phyloP scores from a whole-genome alignment of 2,113 vertebrate species.

The Gnathonemus echidnorhynchus region DNA sequence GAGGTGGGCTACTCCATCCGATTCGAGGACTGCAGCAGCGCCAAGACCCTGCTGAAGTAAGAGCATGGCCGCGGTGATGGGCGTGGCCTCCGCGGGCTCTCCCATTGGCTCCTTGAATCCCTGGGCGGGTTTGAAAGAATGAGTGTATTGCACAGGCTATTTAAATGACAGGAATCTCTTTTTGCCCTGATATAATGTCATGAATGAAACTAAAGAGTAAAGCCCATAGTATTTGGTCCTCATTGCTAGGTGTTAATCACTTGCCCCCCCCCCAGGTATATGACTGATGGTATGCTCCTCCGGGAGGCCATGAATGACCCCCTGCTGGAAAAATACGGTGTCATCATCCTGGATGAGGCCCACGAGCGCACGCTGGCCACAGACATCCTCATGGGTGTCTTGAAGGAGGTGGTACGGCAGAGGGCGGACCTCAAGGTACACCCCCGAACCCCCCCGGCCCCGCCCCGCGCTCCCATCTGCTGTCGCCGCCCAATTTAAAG shows the following conservation, averaged over 20 bases:
- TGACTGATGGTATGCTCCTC: constrained; percentile 96
- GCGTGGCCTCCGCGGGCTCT: neutral
- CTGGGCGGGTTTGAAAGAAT: neutral
- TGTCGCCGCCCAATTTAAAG: neutral
- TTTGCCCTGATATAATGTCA: neutral
- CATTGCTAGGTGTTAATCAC: neutral
- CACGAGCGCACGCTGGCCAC: constrained; percentile 93
- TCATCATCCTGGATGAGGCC: constrained; percentile 94
- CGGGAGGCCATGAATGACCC: constrained; percentile 96
- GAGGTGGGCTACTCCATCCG: constrained; percentile 95
- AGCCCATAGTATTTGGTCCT: neutral
- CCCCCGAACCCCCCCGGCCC: neutral
- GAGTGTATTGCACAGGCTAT: neutral
- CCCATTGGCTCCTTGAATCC: neutral
- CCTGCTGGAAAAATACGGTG: constrained; percentile 87
- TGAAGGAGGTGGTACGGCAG: constrained; percentile 90
- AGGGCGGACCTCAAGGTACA: constrained; percentile 86
- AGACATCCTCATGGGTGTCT: constrained; percentile 92
- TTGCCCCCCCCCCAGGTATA: constrained; percentile 43
- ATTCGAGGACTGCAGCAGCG: constrained; percentile 96
- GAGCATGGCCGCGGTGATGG: constrained; percentile 20
- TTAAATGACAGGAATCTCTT: neutral
- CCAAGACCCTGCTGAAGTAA: constrained; percentile 95
- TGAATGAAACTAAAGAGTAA: neutral
- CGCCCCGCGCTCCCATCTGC: neutral